Base-by-base conservation (phyloP, 2,888 invertebrate species). In the Laothoe populi region DNA sequence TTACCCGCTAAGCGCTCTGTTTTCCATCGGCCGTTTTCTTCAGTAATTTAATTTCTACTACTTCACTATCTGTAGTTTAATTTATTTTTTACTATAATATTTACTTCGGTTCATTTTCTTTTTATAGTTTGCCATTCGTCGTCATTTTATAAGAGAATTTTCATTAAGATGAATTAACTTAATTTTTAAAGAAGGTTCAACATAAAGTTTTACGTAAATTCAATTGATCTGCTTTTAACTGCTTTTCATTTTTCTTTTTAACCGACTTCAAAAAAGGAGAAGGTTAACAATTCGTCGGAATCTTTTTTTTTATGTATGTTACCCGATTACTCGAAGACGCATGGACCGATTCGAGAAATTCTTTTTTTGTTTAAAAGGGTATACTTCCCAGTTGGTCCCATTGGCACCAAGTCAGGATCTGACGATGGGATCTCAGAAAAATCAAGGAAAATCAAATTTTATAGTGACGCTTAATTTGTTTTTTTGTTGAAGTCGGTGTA, bases 1-100 rank as follows among this genome's bases (percentile, higher is more conserved):
- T 24, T 53, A 57, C 60, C 35, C 63, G 31, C n/a, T 57, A 48
- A 57, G 8, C 59, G 53, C 31, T 19, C 35, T 35, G 35, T 13
- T 48, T 31, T 35, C 19, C 19, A 53, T 53, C 53, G 19, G 59
- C 21, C 35, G 13, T 31, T 45, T 46, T 46, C 35, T 31, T 19
- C 16, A 38, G 40, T 60, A 53, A 35, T 53, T 53, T 4, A 19
- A 53, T 53, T 53, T 53, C 53, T 19, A 53, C 53, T 10, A 13
- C 19, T 44, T 8, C 0, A 19, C 31, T 35, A 31, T 35, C 53
- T 31, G 2, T 19, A 8, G 44, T 44, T n/a, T n/a, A 44, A 44
- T 44, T 44, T 44, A 19, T 16, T 44, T 44, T 2, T 44, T 44
- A 10, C 44, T 10, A 44, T 19, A 8, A 42, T 42, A 16, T 16